phyloP scores from a whole-genome alignment of 2,113 vertebrate species.

The Tylochromis polylepis region DNA sequence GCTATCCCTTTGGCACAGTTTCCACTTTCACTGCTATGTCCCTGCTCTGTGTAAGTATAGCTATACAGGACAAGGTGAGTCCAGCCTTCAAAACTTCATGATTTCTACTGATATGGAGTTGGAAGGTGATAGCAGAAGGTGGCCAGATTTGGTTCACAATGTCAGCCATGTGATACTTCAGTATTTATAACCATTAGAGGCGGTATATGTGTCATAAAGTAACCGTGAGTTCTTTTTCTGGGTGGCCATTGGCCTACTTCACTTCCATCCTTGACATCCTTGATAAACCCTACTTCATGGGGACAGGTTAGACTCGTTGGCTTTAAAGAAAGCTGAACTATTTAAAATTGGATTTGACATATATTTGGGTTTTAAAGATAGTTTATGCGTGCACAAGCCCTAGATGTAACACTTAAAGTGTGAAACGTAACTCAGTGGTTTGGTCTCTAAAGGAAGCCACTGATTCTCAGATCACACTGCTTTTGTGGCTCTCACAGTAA shows the following conservation, averaged over 20 bases:
- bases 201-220: slow-evolving; percentile 61
- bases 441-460: background rate
- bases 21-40: slow-evolving; percentile 32
- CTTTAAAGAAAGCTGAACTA: background rate
- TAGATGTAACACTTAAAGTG: background rate
- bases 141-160: slow-evolving; percentile 64
- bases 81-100: slow-evolving; percentile 69
- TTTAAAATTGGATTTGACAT: background rate
- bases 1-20: slow-evolving; percentile 35
- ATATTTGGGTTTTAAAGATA: background rate
- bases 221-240: slow-evolving; percentile 53
- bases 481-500: background rate
- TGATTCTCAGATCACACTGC: background rate
- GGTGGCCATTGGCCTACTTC: slow-evolving; percentile 66
- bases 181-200: slow-evolving; percentile 72
- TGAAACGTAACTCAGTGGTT: background rate
- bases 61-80: slow-evolving; percentile 70
- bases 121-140: slow-evolving; percentile 60
- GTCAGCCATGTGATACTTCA: slow-evolving; percentile 62
- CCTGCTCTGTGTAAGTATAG: slow-evolving; percentile 12
- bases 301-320: background rate
- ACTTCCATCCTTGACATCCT: slow-evolving; percentile 43
- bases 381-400: background rate
- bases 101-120: slow-evolving; percentile 49
- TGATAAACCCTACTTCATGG: slow-evolving; percentile 30